Base-by-base conservation (phyloP, 2,113 vertebrate genomes). In the Sinocyclocheilus rhinocerous region DNA sequence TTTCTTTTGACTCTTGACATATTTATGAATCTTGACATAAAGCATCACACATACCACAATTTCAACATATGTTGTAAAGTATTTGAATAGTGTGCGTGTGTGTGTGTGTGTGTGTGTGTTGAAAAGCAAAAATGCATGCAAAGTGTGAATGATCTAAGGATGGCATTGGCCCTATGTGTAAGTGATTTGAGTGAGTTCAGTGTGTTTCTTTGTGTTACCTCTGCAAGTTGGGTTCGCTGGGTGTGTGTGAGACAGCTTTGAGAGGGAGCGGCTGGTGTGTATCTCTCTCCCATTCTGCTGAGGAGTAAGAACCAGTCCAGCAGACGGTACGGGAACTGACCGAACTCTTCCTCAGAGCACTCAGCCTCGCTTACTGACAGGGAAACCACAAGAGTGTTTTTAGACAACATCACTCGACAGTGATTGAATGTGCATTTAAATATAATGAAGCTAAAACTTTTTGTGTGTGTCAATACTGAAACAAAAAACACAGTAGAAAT, bases 271-370 rank as follows among this genome's bases (percentile, higher is more conserved):
- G 48, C 85, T 78, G 91, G 89, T 65, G 79, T 12, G 36, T 91
- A 92, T 9, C 86, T 90, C 76, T 87, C 61, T 76, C 91, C 91
- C 92, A 95, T 95, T 2, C 92, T 92, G 86, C 93, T 92, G 76
- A 94, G 86, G 20, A 93, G 90, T 79, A 96, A 88, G 79, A 95
- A 95, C 94, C 91, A 94, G 90, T 93, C 92, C 79, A 92, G 42
- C 59, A 95, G 92, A 13, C 92, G 89, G 52, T 93, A 94, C 52
- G 93, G 93, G 88, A 95, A 95, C 92, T 95, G 95, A 24, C 86
- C 92, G 0, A 93, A 89, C 89, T 95, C 94, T 61, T 91, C 86
- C 75, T 57, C 84, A 0, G 88, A 86, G 84, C 86, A 88, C 89
- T 50, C 82, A 72, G 63, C 84, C 82, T 82, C 83, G 61, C 88